Conservation (phyloP, 2,113 vertebrate genomes). For the Oenanthe oenanthe region DNA sequence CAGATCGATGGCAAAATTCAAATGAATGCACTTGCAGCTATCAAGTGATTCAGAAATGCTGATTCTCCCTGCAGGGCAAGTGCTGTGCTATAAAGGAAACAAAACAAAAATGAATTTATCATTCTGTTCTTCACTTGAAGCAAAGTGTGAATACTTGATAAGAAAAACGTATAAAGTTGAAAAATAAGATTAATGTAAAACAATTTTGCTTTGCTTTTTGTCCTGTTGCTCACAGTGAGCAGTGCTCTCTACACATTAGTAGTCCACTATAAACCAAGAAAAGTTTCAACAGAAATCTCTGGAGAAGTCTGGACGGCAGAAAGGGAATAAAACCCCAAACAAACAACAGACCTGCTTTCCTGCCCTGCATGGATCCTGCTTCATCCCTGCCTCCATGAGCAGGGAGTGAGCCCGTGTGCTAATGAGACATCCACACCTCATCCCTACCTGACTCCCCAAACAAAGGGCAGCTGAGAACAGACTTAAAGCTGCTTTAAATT, state of each 20-base stretch:
- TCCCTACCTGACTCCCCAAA: background rate
- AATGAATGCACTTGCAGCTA: background rate
- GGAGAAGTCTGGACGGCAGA: background rate
- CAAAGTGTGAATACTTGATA: slow-evolving; percentile 38
- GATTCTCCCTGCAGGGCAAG: slow-evolving; percentile 42
- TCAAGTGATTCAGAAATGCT: slow-evolving; percentile 25
- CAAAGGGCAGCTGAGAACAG: background rate
- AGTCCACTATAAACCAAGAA: background rate
- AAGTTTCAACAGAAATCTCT: background rate
- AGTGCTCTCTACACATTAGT: background rate
- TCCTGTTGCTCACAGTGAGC: background rate
- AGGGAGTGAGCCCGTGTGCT: rapidly evolving
- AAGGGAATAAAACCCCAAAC: background rate
- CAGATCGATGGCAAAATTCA: slow-evolving; percentile 42
- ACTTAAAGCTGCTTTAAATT: background rate
- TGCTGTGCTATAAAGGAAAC: slow-evolving; percentile 28
- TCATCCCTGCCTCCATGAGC: rapidly evolving
- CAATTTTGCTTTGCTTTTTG: background rate
- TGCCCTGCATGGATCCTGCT: background rate
- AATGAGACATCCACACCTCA: background rate
- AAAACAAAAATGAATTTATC: slow-evolving; percentile 61
- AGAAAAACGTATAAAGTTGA: slow-evolving; percentile 25
- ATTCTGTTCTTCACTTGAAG: slow-evolving; percentile 44
- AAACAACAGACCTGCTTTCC: background rate
- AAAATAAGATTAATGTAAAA: slow-evolving; percentile 22